Base-by-base conservation (phyloP, 2,113 vertebrate genomes). In the Neolamprologus fasciatus region DNA sequence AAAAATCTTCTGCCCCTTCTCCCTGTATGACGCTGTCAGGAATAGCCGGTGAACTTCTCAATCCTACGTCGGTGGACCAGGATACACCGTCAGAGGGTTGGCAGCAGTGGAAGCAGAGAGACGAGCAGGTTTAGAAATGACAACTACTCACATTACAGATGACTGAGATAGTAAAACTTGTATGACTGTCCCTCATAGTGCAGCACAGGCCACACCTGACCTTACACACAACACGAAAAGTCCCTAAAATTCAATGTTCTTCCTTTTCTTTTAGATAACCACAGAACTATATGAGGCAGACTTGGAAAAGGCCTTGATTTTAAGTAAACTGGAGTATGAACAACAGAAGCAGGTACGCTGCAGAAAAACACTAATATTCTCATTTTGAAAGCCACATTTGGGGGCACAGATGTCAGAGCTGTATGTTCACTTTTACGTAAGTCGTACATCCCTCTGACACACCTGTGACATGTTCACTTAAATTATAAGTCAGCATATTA, bases 221-320 rank as follows among this genome's bases (percentile, higher is more conserved):
- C 45, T 33, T 51, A 50, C 26, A 33, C 45, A 51, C 73, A 78
- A 51, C 47, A 33, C 0, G 1, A 31, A 51, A 19, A 78, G 26
- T 51, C 45, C 47, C 28, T 78, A 51, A 50, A 51, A n/a, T 28
- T 78, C 26, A 51, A n/a, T 78, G 5, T 78, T 68, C 35, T 63
- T 31, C 54, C 42, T 84, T n/a, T 58, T 33, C 23, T 7, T 61
- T 81, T 86, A 99, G 98, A 95, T 99, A 89, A 98, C 98, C 81
- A 97, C 96, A 92, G 98, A 99, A 93, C 96, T 99, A 89, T 99
- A 98, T 94, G 98, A 99, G 95, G 98, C 98, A n/a, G 98, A 99
- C 93, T 96, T 99, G 94, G 97, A 99, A 94, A 98, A 98, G 89
- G 98, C 98, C n/a, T 94, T 99, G 88, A 97, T 99, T 85, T 93